Base-by-base conservation (phyloP, 2,113 vertebrate species). In the Coreoperca whiteheadi region DNA sequence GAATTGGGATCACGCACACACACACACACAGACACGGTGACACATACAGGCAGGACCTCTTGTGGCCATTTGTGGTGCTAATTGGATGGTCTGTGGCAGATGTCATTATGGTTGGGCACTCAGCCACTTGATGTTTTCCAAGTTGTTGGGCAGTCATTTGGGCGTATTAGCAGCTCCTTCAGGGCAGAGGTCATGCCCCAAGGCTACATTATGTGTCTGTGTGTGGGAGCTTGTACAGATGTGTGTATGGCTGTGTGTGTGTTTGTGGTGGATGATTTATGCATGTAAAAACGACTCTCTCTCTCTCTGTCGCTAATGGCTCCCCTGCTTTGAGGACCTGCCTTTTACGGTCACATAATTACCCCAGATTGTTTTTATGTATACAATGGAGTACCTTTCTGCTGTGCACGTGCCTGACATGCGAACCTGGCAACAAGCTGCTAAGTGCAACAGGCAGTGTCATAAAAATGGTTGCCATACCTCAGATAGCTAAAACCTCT, bases 71-170 rank as follows among this genome's bases (percentile, higher is more conserved):
- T 92, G 87, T 51, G 93, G 91, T 89, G 61, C 21, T 97, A 97
- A 97, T 96, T 95, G 95, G 94, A 96, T 95, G 96, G 94, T 94
- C 86, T 79, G 90, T 88, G 89, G 95, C 96, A 97, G 97, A 97
- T 97, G 97, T 96, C 95, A 96, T 97, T 96, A 93, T 96, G 94
- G 95, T 96, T 94, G 94, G 96, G 93, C 95, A 94, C 95, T 95
- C 95, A 91, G 92, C 93, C 96, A 96, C 96, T 97, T 96, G 95
- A 97, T 91, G 95, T 94, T 94, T n/a, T 96, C 95, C 94, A 95
- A 96, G 95, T 94, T 95, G 94, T 95, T 93, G 72, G 92, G 91
- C 92, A 90, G 94, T 96, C 94, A 97, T 96, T 94, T 95, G 94
- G 93, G 91, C 91, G 93, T 96, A 97, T 98, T 97, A 97, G 96